These are phyloP conservation scores for Ploceus nigricollis DNA, from an alignment of 2,113 vertebrate genomes.

Conservation along the genomic window DNA sequence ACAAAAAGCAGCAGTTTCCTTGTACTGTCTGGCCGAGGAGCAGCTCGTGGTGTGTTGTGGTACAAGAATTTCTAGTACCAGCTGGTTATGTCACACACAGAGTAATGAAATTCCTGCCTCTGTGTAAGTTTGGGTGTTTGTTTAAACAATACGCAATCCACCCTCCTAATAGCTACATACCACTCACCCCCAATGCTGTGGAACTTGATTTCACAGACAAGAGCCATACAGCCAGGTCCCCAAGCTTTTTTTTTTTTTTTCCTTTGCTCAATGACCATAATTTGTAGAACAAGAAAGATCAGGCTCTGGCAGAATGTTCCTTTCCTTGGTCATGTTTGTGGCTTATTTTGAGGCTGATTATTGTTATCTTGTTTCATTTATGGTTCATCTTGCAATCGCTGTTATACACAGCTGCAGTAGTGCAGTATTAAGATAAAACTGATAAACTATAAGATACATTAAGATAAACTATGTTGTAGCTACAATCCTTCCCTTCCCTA, in stretches of 20 bases:
- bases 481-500: neutral
- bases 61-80: neutral
- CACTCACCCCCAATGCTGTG: accelerated
- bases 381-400: neutral
- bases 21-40: neutral
- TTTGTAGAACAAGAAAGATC: neutral
- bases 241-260: accelerated
- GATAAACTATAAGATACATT: no score
- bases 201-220: neutral
- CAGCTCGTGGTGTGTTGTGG: neutral
- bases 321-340: neutral
- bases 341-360: neutral
- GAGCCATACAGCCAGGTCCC: accelerated
- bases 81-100: neutral
- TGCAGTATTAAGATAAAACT: neutral
- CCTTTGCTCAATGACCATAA: neutral
- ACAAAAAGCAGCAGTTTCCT: neutral
- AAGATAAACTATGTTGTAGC: neutral
- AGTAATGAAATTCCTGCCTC: neutral
- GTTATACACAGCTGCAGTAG: neutral
- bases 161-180: accelerated
- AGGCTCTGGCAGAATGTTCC: neutral
- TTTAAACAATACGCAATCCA: neutral
- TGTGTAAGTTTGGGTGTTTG: neutral
- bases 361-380: neutral